Percentiles rank a stretch among this genome's conserved stretches.
These are phyloP conservation scores for Fundulus diaphanus DNA, from an alignment of 2,797 vertebrate species.

Conservation along the genomic window DNA sequence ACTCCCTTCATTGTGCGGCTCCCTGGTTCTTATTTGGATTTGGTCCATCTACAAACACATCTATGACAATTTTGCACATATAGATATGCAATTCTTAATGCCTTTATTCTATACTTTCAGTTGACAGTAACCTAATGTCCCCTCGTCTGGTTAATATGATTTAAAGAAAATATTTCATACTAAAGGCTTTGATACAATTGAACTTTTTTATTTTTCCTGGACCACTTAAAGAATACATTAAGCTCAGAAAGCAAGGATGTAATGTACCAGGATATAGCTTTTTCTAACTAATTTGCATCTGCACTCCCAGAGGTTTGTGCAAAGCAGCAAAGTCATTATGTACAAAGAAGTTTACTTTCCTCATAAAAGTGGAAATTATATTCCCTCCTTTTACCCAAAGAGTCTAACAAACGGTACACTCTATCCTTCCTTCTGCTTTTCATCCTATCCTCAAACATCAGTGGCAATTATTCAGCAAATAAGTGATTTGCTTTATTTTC, in stretches of 20 bases:
- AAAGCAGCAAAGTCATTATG: neutral
- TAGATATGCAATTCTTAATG: too few species aligned
- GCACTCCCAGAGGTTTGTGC: neutral
- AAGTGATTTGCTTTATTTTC: slow-evolving; percentile 13
- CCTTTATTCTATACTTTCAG: neutral
- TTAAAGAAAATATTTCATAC: neutral
- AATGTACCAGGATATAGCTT: neutral
- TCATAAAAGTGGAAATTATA: neutral
- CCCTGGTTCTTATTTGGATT: too few species aligned
- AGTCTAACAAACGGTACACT: neutral
- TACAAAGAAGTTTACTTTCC: neutral
- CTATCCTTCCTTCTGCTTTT: neutral
- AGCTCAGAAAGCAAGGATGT: neutral
- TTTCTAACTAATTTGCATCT: neutral
- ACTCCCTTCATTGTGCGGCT: too few species aligned
- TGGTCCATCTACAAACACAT: too few species aligned
- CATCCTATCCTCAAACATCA: neutral
- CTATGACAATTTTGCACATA: too few species aligned
- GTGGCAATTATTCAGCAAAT: slow-evolving; percentile 31
- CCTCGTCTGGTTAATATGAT: neutral
- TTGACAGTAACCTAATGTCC: neutral
- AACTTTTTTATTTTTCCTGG: neutral
- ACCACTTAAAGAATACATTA: neutral
- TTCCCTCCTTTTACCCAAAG: neutral
- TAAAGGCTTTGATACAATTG: neutral